Conservation (phyloP, 2,113 vertebrate species). For the Ptychochromis oligacanthus region DNA sequence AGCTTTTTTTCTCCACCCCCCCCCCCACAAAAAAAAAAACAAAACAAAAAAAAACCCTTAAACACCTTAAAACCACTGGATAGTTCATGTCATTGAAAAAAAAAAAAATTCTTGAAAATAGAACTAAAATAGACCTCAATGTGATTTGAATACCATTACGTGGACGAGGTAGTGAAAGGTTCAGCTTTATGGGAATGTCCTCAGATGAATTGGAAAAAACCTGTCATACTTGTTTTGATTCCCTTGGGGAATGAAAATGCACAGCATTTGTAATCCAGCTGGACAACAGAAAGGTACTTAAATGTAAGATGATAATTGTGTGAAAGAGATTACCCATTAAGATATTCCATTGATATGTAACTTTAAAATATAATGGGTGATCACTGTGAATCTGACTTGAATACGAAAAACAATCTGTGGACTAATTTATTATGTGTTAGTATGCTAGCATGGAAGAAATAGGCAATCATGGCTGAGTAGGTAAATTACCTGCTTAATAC, state of each 20-base stretch:
- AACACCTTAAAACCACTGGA: neutral
- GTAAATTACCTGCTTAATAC: neutral
- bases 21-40: too few species aligned
- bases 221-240: neutral
- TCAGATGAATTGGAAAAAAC: neutral
- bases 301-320: neutral
- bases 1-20: neutral
- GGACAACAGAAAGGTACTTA: neutral
- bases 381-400: neutral
- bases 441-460: neutral
- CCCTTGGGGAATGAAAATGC: neutral
- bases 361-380: neutral
- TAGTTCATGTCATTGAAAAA: neutral
- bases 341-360: neutral
- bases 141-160: neutral
- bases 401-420: neutral
- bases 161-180: neutral
- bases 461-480: slow-evolving; percentile 1
- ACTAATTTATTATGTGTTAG: neutral
- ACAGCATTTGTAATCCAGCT: neutral
- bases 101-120: neutral
- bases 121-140: neutral
- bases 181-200: neutral
- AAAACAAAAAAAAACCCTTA: neutral
- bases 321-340: neutral